phyloP scores from a whole-genome alignment of 2,888 invertebrate genomes.

The Pasiphila rectangulata region DNA sequence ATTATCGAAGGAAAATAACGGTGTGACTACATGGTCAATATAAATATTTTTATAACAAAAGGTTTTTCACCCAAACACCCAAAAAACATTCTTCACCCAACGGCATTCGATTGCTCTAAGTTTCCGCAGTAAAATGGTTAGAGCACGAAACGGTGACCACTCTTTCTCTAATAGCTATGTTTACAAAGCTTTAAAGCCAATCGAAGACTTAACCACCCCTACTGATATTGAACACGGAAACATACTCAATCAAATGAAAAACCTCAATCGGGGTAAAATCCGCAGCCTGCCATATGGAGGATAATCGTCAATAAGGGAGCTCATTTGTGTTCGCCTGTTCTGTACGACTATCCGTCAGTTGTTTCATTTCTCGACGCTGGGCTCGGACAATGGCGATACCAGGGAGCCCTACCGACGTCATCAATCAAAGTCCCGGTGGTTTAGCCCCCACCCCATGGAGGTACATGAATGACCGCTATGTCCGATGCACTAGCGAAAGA shows the following conservation, averaged over 20 bases:
- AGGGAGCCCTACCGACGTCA: constrained; percentile 30
- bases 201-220: constrained; percentile 11
- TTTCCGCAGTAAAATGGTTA: neutral
- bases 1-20: constrained; percentile 41
- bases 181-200: constrained; percentile 15
- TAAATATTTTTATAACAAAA: constrained; percentile 2
- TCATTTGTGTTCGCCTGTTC: constrained; percentile 43
- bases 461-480: constrained; percentile 43
- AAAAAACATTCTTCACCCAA: no score
- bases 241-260: constrained; percentile 31
- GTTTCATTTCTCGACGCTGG: constrained; percentile 60
- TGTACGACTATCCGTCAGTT: constrained; percentile 47
- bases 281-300: constrained; percentile 29
- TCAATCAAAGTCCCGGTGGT: constrained; percentile 36
- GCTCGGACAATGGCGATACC: constrained; percentile 66
- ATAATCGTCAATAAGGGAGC: constrained; percentile 33
- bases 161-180: constrained; percentile 10
- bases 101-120: neutral
- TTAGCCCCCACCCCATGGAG: constrained; percentile 47
- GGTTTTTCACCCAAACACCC: no score
- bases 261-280: constrained; percentile 33
- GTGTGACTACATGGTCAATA: neutral
- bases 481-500: constrained; percentile 29
- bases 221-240: constrained; percentile 22
- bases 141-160: neutral